Evolutionary conservation across 2,888 invertebrate species (phyloP).

Genomic region (Falcaria lacertinaria): DNA sequence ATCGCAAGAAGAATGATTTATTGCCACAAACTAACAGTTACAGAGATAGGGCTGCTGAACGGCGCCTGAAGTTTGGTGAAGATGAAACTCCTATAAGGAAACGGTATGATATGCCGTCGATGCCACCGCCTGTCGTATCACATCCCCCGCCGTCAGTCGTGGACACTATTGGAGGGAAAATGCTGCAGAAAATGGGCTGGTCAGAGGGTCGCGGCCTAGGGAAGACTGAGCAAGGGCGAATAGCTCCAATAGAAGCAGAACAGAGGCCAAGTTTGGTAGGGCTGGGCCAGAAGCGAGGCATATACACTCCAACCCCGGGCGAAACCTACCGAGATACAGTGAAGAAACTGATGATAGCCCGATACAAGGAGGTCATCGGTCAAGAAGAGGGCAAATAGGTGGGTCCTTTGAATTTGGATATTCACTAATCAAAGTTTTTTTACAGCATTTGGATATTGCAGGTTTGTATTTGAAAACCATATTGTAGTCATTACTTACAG

Average conservation of each 20-base stretch:
- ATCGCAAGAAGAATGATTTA: conserved; percentile 62
- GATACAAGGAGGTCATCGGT: conserved; percentile 90
- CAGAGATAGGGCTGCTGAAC: conserved; percentile 97
- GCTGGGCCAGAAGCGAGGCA: conserved; percentile 89
- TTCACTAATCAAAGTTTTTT: conserved; percentile 26
- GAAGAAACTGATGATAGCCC: conserved; percentile 92
- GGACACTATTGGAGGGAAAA: conserved; percentile 95
- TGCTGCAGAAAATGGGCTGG: conserved; percentile 99
- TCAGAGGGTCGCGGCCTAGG: conserved; percentile 97
- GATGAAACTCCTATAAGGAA: conserved; percentile 82
- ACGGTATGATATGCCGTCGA: conserved; percentile 53
- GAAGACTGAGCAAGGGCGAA: conserved; percentile 94
- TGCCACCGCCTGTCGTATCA: conserved; percentile 75
- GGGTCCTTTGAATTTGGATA: conserved; percentile 37
- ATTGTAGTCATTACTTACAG: not conserved
- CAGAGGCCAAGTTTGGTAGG: conserved; percentile 87
- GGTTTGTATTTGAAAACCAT: conserved; percentile 10
- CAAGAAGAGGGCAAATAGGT: conserved; percentile 75
- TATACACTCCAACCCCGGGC: conserved; percentile 88
- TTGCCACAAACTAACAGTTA: conserved; percentile 79
- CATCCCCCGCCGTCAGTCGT: conserved; percentile 84
- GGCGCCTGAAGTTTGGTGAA: conserved; percentile 95
- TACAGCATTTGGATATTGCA: conserved; percentile 36
- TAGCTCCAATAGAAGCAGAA: conserved; percentile 93
- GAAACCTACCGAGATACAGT: conserved; percentile 94